phyloP scores from a whole-genome alignment of 2,888 invertebrate genomes.

The Nymphalis polychloros region DNA sequence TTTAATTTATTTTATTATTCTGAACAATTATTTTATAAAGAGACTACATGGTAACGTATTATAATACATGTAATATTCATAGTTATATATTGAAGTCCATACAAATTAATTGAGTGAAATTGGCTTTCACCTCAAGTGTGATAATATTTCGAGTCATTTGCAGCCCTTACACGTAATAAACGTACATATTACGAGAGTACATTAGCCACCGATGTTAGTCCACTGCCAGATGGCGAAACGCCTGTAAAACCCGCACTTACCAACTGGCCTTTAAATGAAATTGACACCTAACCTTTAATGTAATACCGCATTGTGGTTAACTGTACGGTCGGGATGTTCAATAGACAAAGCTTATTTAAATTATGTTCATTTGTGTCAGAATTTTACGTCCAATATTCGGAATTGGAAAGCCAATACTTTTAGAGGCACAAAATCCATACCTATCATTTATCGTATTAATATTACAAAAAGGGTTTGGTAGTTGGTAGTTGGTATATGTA shows the following conservation, averaged over 20 bases:
- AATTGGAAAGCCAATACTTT: not conserved
- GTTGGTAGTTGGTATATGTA: too few species aligned
- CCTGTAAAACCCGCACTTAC: slow-evolving; percentile 39
- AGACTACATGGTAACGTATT: not conserved
- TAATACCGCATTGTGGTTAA: slow-evolving; percentile 26
- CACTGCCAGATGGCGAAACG: slow-evolving; percentile 36
- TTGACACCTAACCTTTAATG: slow-evolving; percentile 28
- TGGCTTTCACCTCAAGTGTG: slow-evolving; percentile 30
- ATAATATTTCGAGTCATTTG: slow-evolving; percentile 37
- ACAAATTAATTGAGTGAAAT: slow-evolving; percentile 20
- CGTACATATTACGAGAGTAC: slow-evolving; percentile 37
- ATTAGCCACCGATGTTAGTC: slow-evolving; percentile 38
- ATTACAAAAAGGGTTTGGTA: too few species aligned
- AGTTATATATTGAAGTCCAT: slow-evolving; percentile 11
- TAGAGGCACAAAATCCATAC: not conserved
- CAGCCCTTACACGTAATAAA: slow-evolving; percentile 38
- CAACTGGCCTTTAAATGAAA: slow-evolving; percentile 35
- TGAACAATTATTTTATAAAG: too few species aligned
- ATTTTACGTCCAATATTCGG: not conserved
- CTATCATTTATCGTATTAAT: too few species aligned
- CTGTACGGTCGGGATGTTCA: not conserved
- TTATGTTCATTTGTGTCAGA: not conserved
- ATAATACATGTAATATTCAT: slow-evolving; percentile 6
- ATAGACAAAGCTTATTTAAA: slow-evolving; percentile 2
- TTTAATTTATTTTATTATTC: too few species aligned